Conservation (phyloP, 2,797 vertebrate species). For the Poeciliopsis infans region DNA sequence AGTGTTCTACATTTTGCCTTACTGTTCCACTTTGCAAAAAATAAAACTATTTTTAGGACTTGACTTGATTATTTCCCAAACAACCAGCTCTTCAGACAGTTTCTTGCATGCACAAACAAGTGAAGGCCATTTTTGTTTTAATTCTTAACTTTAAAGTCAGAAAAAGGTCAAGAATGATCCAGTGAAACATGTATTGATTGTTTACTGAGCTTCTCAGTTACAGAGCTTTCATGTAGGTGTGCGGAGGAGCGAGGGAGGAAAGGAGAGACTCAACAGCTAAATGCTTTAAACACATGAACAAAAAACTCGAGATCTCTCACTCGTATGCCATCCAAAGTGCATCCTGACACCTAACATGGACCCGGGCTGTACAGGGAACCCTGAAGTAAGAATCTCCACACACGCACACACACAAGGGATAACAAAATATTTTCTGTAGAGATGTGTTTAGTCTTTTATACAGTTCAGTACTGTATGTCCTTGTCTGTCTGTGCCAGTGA, state of each 20-base stretch:
- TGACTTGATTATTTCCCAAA: not conserved
- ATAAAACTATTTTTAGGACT: not conserved
- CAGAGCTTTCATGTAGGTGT: slow-evolving; percentile 15
- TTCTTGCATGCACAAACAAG: not conserved
- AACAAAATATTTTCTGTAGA: no score
- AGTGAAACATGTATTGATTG: slow-evolving; percentile 23
- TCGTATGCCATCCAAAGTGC: slow-evolving; percentile 21
- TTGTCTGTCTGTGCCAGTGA: no score
- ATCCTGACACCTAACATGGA: slow-evolving; percentile 29
- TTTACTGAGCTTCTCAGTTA: slow-evolving; percentile 6
- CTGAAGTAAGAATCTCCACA: not conserved
- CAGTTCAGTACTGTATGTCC: no score
- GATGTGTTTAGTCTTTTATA: no score
- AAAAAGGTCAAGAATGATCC: slow-evolving; percentile 5
- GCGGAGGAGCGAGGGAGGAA: slow-evolving; percentile 3
- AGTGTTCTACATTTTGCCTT: not conserved
- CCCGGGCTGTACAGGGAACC: not conserved
- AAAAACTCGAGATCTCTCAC: slow-evolving; percentile 32
- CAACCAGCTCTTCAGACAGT: not conserved
- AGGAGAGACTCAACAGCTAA: not conserved
- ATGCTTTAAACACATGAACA: slow-evolving; percentile 47
- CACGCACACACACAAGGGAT: no score
- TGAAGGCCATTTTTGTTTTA: not conserved
- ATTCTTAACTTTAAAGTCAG: slow-evolving; percentile 4
- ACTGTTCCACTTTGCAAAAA: not conserved